Conservation (phyloP, 2,888 invertebrate genomes). For the Drosophila cyrtoloma region DNA sequence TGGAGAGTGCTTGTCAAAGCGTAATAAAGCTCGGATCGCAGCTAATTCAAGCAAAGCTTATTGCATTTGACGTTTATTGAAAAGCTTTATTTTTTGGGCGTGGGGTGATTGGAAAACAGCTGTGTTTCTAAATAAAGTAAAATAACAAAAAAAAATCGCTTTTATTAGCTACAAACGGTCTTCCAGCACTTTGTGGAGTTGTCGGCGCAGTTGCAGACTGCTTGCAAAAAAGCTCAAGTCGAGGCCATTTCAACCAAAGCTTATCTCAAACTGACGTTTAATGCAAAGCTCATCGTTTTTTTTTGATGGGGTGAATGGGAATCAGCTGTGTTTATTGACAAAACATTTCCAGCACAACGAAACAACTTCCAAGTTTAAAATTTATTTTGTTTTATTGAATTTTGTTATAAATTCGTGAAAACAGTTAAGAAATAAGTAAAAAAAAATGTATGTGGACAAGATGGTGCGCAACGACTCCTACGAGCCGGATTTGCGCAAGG, state of each 20-base stretch:
- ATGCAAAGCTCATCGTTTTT: not conserved
- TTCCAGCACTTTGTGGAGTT: not conserved
- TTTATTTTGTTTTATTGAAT: conserved; percentile 13
- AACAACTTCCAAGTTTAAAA: not conserved
- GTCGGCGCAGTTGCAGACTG: not conserved
- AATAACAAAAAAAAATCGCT: not conserved
- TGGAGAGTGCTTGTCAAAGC: not conserved
- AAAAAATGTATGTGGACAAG: conserved; percentile 53
- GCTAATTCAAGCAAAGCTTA: not conserved
- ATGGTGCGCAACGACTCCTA: conserved; percentile 77
- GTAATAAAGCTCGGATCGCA: not conserved
- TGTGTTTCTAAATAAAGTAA: not conserved
- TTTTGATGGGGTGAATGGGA: not conserved
- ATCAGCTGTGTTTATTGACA: conserved; percentile 47
- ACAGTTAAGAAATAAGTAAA: not conserved
- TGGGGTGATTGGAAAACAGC: not conserved
- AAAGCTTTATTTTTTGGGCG: not conserved
- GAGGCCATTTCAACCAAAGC: not conserved
- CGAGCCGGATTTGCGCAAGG: conserved; percentile 85
- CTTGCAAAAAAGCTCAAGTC: not conserved
- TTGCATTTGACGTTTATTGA: not conserved
- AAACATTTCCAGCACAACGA: conserved; percentile 50
- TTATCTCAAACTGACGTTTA: not conserved
- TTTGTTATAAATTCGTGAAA: conserved; percentile 13
- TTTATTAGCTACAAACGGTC: not conserved